Evolutionary conservation across 2,888 invertebrate species (phyloP).

Genomic region (Priocnemis perturbator): DNA sequence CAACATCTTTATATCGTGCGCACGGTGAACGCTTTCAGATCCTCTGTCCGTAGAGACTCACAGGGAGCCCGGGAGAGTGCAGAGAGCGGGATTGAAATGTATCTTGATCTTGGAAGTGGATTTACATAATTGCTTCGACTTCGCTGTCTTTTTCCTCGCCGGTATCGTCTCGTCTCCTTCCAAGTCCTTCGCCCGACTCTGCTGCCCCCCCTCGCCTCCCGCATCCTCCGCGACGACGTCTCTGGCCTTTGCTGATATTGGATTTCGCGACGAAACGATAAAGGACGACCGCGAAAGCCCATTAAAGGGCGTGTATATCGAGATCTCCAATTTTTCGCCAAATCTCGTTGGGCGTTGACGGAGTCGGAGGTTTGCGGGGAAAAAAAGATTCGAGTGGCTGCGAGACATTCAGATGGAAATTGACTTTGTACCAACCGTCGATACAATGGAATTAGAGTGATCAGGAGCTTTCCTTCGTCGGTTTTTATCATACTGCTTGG

Average conservation of each 20-base stretch:
- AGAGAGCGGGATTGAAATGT: conserved; percentile 58
- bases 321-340: too few relatives aligned
- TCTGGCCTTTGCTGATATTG: conserved; percentile 49
- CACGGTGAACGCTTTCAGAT: conserved; percentile 25
- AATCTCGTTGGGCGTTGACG: too few relatives aligned
- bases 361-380: too few relatives aligned
- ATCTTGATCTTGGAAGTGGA: conserved; percentile 62
- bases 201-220: conserved; percentile 18
- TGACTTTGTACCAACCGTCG: too few relatives aligned
- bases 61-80: conserved; percentile 1
- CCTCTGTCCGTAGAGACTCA: background rate
- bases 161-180: conserved; percentile 19
- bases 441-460: too few relatives aligned
- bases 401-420: too few relatives aligned
- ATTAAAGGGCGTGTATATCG: conserved; percentile 2
- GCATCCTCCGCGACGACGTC: conserved; percentile 22
- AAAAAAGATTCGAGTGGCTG: too few relatives aligned
- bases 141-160: conserved; percentile 46
- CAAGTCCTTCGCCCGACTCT: background rate
- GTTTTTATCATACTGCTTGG: too few relatives aligned
- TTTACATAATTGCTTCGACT: conserved; percentile 69
- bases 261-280: conserved; percentile 46
- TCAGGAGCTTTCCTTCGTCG: too few relatives aligned
- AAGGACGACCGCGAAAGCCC: conserved; percentile 22
- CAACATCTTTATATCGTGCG: conserved; percentile 43